These are phyloP conservation scores for Falco peregrinus DNA, from an alignment of 2,797 vertebrate genomes.

Conservation along the genomic window DNA sequence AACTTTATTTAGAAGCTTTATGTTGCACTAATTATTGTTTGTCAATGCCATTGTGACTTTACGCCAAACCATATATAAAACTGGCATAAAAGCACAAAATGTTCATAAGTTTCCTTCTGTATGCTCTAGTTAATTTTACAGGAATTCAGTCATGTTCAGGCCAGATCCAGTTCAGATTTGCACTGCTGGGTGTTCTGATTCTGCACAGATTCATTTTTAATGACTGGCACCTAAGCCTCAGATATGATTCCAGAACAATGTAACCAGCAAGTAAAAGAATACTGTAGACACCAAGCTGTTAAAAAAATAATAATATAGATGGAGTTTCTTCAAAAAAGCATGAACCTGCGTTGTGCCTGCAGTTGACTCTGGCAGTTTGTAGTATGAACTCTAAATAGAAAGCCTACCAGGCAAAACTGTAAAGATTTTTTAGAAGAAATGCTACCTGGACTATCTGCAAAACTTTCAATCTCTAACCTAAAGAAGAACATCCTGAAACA, in stretches of 20 bases:
- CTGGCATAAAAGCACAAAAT: neutral
- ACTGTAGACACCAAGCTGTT: neutral
- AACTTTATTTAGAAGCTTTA: neutral
- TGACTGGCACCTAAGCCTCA: neutral
- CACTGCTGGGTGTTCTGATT: neutral
- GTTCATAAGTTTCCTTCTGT: neutral
- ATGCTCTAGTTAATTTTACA: neutral
- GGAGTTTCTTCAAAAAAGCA: neutral
- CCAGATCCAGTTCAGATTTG: neutral
- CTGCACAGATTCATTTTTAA: neutral
- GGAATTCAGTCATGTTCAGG: neutral
- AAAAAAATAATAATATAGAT: neutral
- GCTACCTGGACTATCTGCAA: neutral
- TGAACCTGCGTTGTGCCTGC: neutral
- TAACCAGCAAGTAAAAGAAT: neutral
- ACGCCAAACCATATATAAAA: neutral
- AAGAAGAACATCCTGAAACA: neutral
- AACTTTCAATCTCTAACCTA: neutral
- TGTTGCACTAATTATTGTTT: neutral
- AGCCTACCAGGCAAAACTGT: neutral
- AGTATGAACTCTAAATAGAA: neutral
- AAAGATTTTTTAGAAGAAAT: neutral
- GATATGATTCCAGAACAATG: neutral
- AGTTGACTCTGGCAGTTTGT: neutral
- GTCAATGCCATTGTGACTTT: neutral